Evolutionary conservation across 2,797 vertebrate genomes (phyloP).

Genomic region (Leuciscus waleckii): DNA sequence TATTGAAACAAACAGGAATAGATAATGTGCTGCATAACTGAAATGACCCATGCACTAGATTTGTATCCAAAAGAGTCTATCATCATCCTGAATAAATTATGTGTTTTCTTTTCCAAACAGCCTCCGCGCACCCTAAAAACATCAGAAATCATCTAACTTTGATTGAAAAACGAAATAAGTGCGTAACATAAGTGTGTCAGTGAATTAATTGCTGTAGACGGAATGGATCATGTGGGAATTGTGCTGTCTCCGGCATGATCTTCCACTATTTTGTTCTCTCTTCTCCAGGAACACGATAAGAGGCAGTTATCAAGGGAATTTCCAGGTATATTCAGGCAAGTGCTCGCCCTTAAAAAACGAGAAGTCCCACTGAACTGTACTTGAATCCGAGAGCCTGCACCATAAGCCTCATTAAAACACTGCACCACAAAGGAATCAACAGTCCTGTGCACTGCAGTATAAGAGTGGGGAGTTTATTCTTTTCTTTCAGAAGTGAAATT

Average conservation of each 20-base stretch:
- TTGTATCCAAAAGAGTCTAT: neutral
- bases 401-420: constrained; percentile 73
- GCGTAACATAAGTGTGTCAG: constrained; percentile 16
- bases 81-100: neutral
- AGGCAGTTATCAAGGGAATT: constrained; percentile 68
- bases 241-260: constrained; percentile 38
- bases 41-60: constrained; percentile 4
- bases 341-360: constrained; percentile 62
- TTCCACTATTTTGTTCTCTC: constrained; percentile 41
- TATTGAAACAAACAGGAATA: neutral
- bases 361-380: constrained; percentile 51
- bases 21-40: neutral
- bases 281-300: constrained; percentile 61
- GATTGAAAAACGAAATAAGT: constrained; percentile 23
- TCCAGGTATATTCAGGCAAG: constrained; percentile 66
- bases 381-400: constrained; percentile 67
- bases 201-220: constrained; percentile 37
- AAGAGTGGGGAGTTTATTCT: constrained; percentile 49
- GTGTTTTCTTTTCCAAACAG: constrained; percentile 1
- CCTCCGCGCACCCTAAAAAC: constrained; percentile 11
- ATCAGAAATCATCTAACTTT: constrained; percentile 17
- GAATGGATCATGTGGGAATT: constrained; percentile 46
- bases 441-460: constrained; percentile 31
- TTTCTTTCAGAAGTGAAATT: constrained; percentile 58
- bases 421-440: constrained; percentile 68